Base-by-base conservation (phyloP, 2,888 invertebrate species). In the Acanthococcus lagerstroemiae region DNA sequence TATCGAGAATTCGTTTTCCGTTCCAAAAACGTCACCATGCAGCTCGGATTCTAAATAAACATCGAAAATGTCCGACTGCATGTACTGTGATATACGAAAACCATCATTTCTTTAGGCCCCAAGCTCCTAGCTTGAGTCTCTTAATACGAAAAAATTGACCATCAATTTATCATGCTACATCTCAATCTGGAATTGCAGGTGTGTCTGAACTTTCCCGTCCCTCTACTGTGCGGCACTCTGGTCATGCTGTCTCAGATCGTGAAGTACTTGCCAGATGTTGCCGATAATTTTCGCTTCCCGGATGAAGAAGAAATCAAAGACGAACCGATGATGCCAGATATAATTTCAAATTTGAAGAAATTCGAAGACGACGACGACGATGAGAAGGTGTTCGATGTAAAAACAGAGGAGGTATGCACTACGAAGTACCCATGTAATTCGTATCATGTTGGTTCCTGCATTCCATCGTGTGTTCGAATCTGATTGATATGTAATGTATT, bases 201-300 rank as follows among this genome's bases (percentile, higher is more conserved):
- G 57, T 79, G 85, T n/a, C 76, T 84, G 19, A 84, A 85, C 71
- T 84, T 85, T 74, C 83, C 85, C 15, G 84, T 92, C 0, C 84
- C 86, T 61, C 85, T 94, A 74, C 80, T 86, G 0, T 91, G 92
- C 73, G 94, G 90, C 6, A 83, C 89, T 71, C 77, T 96, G 55
- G 87, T 89, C 72, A 74, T 93, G 25, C 79, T 92, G 46, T 86
- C 88, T 0, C 88, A 93, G 70, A 77, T 86, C 2, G 76, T 83
- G 52, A 71, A 77, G 2, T 76, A 76, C 69, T 76, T 70, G n/a
- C 66, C 69, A 50, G 66, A 66, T 15, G 37, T 65, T 0, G 37
- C 44, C 17, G 66, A 61, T 4, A 69, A 66, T 73, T 71, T 67
- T 65, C 2, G 72, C 74, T 37, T 73, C 72, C 0, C 73, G 73